These are phyloP conservation scores for Melipona quadrifasciata DNA, from an alignment of 1,140 invertebrate genomes.

Conservation along the genomic window DNA sequence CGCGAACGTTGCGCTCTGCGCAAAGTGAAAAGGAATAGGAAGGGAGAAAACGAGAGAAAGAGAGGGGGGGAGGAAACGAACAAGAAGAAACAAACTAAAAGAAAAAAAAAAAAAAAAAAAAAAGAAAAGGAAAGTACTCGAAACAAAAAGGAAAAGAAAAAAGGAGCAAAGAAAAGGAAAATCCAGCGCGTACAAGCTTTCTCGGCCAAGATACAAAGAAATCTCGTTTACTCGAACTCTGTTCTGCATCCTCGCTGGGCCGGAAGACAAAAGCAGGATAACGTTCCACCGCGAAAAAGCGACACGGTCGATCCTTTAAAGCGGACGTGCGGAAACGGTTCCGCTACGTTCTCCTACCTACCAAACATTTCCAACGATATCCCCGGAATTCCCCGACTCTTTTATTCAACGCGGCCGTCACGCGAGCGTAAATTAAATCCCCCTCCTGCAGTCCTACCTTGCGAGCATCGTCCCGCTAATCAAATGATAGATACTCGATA, in stretches of 20 bases:
- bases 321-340: conserved; percentile 52
- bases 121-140: not conserved
- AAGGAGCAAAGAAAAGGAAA: not conserved
- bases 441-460: not conserved
- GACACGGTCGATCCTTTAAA: conserved; percentile 63
- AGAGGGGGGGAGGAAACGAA: too few species aligned
- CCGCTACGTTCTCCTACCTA: not conserved
- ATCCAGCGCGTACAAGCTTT: conserved; percentile 22
- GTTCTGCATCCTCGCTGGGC: conserved; percentile 9
- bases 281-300: conserved; percentile 12
- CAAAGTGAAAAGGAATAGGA: not conserved
- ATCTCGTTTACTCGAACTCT: conserved; percentile 35
- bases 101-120: not conserved
- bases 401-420: conserved; percentile 46
- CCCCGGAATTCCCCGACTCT: conserved; percentile 4
- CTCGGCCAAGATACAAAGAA: conserved; percentile 23
- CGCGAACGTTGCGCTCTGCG: not conserved
- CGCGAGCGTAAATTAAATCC: conserved; percentile 54
- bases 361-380: not conserved
- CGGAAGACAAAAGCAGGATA: conserved; percentile 29
- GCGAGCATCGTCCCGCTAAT: conserved; percentile 42
- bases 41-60: not conserved
- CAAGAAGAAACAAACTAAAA: not conserved
- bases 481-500: conserved; percentile 58
- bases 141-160: not conserved